Evolutionary conservation across 2,113 vertebrate species (phyloP).

Genomic region (Gopherus flavomarginatus): DNA sequence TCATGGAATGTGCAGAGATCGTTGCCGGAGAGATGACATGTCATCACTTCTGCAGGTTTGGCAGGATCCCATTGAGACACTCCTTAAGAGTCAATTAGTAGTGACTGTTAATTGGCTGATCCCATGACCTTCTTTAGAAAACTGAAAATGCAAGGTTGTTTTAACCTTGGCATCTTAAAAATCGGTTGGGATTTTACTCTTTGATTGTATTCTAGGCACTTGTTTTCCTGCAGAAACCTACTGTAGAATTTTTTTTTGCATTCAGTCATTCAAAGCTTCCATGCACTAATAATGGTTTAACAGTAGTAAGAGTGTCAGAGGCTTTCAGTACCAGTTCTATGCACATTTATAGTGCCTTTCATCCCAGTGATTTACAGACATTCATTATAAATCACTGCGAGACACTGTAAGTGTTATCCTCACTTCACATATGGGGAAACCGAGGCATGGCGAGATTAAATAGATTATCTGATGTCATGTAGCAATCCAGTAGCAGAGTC

Average conservation of each 20-base stretch:
- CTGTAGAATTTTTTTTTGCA: background rate
- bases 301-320: background rate
- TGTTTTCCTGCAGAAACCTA: background rate
- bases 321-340: background rate
- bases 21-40: rapidly evolving
- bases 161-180: slow-evolving; percentile 11
- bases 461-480: background rate
- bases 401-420: background rate
- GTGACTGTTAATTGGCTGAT: slow-evolving; percentile 29
- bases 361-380: rapidly evolving
- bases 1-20: background rate
- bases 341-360: background rate
- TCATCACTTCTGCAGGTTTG: background rate
- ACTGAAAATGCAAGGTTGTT: slow-evolving; percentile 32
- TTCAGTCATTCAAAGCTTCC: too few relatives aligned
- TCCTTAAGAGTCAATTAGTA: rapidly evolving
- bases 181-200: background rate
- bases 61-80: rapidly evolving
- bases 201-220: background rate
- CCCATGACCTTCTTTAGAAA: slow-evolving; percentile 31
- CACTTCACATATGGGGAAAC: rapidly evolving
- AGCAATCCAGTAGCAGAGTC: rapidly evolving
- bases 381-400: rapidly evolving
- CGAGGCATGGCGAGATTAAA: background rate
- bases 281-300: rapidly evolving